Conservation (phyloP, 2,797 vertebrate species). For the Esox masquinongy region DNA sequence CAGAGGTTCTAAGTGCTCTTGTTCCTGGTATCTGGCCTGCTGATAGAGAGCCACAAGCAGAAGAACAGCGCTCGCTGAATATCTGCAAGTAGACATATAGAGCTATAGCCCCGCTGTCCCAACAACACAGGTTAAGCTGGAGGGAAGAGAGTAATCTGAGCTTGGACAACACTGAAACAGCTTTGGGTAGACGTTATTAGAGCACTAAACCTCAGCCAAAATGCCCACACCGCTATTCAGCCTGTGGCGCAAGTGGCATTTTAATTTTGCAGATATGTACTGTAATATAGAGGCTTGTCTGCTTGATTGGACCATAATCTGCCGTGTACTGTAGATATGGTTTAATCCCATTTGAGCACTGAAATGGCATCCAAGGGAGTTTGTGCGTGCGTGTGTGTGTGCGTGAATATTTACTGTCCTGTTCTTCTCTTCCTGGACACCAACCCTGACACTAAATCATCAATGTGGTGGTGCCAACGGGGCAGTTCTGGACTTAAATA, state of each 20-base stretch:
- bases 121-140: slow-evolving; percentile 17
- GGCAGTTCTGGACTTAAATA: slow-evolving; percentile 80
- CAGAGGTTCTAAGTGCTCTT: slow-evolving; percentile 16
- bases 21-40: background rate
- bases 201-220: slow-evolving; percentile 18
- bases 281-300: slow-evolving; percentile 44
- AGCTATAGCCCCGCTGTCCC: background rate
- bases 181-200: background rate
- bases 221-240: slow-evolving; percentile 48
- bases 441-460: slow-evolving; percentile 62
- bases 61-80: slow-evolving; percentile 11
- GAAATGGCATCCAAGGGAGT: slow-evolving; percentile 52
- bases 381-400: slow-evolving; percentile 46
- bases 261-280: slow-evolving; percentile 35
- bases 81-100: background rate
- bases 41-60: slow-evolving; percentile 3
- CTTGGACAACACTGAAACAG: slow-evolving; percentile 21
- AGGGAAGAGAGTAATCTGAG: slow-evolving; percentile 22
- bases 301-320: slow-evolving; percentile 60
- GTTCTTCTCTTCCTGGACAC: slow-evolving; percentile 64
- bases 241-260: slow-evolving; percentile 55
- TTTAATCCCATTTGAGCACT: slow-evolving; percentile 70
- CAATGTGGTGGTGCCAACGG: slow-evolving; percentile 49
- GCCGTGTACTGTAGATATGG: slow-evolving; percentile 55
- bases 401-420: slow-evolving; percentile 51